Base-by-base conservation (phyloP, 2,888 invertebrate species). In the Ptilodon capucinus region DNA sequence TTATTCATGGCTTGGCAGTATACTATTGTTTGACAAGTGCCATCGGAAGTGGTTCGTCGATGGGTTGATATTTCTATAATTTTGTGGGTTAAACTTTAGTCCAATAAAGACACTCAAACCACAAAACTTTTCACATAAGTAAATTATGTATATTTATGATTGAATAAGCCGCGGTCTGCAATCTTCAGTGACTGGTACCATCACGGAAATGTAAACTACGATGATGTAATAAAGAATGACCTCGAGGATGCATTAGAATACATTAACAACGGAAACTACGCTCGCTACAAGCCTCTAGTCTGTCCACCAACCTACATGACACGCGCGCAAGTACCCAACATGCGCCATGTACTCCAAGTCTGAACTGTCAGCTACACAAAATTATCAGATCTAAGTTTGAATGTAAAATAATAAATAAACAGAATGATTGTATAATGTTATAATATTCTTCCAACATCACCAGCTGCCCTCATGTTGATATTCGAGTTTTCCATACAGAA, bases 401-500 rank as follows among this genome's bases (percentile, higher is more conserved):
- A 64, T 73, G 72, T 60, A 71, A 71, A 73, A 76, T 73, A 76
- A 76, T 73, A 76, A 76, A 75, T 74, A 75, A 67, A 61, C 58
- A 62, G 68, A 62, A 63, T 54, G 66, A 73, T 64, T 71, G 61
- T 63, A 60, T 52, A 44, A 42, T 51, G 16, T 42, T 51, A 19
- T 36, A 47, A 62, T 67, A 68, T 63, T 64, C 64, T 55, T 69
- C 62, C 51, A 51, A 58, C 55, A 55, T 53, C 47, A 39, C 59
- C 55, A 71, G 65, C 74, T 72, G 74, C 59, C 75, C 79, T 90
- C 90, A 91, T 66, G 91, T 91, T 46, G 91, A 90, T 89, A 91
- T 91, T 85, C 91, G 84, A 82, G 91, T 88, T 80, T 88, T 90
- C 91, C 91, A 91, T 50, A 84, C 85, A 52, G 87, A 81, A 53